A percentile compares a stretch with the other conserved stretches of the same genome.
These are phyloP conservation scores for Saccostrea cuccullata DNA, from an alignment of 1,140 invertebrate genomes.

Conservation along the genomic window DNA sequence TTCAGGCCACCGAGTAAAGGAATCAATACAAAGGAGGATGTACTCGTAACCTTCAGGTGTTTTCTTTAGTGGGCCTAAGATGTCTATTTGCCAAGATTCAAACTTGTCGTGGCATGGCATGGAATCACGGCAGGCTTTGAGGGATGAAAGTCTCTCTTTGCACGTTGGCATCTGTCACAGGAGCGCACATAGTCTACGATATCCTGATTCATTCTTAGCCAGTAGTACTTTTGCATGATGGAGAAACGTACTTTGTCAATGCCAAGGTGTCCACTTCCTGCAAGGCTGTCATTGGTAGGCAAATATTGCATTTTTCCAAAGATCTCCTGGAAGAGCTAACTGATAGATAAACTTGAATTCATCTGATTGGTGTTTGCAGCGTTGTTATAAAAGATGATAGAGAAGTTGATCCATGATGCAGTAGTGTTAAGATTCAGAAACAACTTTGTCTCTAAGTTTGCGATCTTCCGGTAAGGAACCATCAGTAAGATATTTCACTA, in stretches of 20 bases:
- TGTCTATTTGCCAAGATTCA: slow-evolving; percentile 52
- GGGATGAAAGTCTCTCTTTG: slow-evolving; percentile 38
- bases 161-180: slow-evolving; percentile 47
- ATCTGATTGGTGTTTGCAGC: slow-evolving; percentile 1
- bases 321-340: slow-evolving; percentile 39
- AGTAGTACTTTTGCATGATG: slow-evolving; percentile 47
- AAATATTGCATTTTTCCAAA: slow-evolving; percentile 31
- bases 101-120: slow-evolving; percentile 50
- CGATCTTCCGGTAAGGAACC: slow-evolving; percentile 42
- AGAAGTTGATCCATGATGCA: slow-evolving; percentile 46
- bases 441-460: too few relatives aligned
- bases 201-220: slow-evolving; percentile 48
- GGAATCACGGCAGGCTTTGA: not conserved
- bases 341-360: slow-evolving; percentile 1
- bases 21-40: slow-evolving; percentile 56
- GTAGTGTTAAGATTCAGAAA: too few relatives aligned
- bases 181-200: slow-evolving; percentile 19
- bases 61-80: slow-evolving; percentile 56
- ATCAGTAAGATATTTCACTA: slow-evolving; percentile 34
- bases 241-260: slow-evolving; percentile 7
- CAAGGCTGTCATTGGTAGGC: slow-evolving; percentile 47
- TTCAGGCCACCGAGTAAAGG: slow-evolving; percentile 55
- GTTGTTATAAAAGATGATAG: slow-evolving; percentile 50
- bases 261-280: slow-evolving; percentile 46
- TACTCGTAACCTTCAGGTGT: slow-evolving; percentile 54